Percentiles rank a stretch among this genome's conserved stretches.
Conservation (phyloP, 2,888 invertebrate species). For the Drosophila lacicola region DNA sequence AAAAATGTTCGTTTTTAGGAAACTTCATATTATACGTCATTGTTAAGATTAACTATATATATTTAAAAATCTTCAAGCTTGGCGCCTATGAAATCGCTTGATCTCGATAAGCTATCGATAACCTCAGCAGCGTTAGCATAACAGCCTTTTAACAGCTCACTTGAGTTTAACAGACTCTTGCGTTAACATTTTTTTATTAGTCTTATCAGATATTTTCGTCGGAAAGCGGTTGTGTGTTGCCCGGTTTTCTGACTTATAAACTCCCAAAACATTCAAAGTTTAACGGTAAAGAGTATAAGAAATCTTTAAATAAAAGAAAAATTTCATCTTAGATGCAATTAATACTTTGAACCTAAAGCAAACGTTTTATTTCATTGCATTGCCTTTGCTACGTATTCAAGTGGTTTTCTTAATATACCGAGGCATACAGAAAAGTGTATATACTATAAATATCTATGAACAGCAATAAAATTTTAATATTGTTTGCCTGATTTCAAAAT, state of each 20-base stretch:
- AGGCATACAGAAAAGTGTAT: slow-evolving; percentile 2
- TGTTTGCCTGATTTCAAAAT: slow-evolving; percentile 1
- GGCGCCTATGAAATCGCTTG: background rate
- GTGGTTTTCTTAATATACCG: background rate
- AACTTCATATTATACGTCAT: too few species aligned
- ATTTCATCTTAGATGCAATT: background rate
- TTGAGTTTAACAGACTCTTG: slow-evolving; percentile 5
- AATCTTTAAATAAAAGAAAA: background rate
- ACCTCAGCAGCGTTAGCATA: background rate
- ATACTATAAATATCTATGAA: slow-evolving; percentile 14
- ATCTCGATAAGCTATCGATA: slow-evolving; percentile 36
- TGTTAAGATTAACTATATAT: background rate
- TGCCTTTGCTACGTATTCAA: background rate
- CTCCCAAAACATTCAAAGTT: slow-evolving; percentile 16
- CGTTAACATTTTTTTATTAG: slow-evolving; percentile 15
- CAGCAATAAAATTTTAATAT: slow-evolving; percentile 23
- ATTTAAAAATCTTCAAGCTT: background rate
- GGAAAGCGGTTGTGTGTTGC: slow-evolving; percentile 9
- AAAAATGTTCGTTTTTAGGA: background rate
- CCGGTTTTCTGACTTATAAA: slow-evolving; percentile 1
- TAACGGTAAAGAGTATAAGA: slow-evolving; percentile 25
- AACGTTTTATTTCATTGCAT: background rate
- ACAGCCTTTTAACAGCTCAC: slow-evolving; percentile 18
- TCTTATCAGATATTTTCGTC: slow-evolving; percentile 28
- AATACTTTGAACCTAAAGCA: background rate